Conservation (phyloP, 2,113 vertebrate genomes). For the Sinocyclocheilus rhinocerous region DNA sequence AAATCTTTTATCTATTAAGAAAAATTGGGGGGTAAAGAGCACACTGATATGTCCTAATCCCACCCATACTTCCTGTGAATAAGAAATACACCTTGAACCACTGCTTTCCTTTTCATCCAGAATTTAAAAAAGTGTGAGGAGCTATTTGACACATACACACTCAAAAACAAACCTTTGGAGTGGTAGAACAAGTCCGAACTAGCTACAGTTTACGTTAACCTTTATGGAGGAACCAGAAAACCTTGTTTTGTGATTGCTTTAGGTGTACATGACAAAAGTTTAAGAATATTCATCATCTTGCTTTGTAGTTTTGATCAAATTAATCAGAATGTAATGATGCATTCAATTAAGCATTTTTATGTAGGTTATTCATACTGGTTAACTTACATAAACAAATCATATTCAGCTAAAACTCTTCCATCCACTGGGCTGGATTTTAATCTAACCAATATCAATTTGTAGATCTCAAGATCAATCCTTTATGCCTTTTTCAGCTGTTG, state of each 20-base stretch:
- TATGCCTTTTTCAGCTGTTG: background rate
- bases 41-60: background rate
- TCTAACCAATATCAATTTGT: background rate
- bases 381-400: background rate
- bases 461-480: background rate
- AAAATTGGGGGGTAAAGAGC: background rate
- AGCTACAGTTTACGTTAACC: background rate
- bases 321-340: background rate
- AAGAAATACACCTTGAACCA: background rate
- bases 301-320: background rate
- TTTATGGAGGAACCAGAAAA: slow-evolving; percentile 12
- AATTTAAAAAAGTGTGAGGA: background rate
- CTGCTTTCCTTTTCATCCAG: background rate
- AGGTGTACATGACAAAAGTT: background rate
- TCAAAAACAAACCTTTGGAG: background rate
- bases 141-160: background rate
- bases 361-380: too few relatives aligned
- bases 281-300: background rate
- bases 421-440: background rate
- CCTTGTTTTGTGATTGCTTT: background rate
- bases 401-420: background rate
- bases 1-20: background rate
- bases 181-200: background rate
- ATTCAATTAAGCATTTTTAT: too few relatives aligned
- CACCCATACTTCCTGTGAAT: background rate